Evolutionary conservation across 2,888 invertebrate genomes (phyloP).

Genomic region (Coelogynopora nodosa): DNA sequence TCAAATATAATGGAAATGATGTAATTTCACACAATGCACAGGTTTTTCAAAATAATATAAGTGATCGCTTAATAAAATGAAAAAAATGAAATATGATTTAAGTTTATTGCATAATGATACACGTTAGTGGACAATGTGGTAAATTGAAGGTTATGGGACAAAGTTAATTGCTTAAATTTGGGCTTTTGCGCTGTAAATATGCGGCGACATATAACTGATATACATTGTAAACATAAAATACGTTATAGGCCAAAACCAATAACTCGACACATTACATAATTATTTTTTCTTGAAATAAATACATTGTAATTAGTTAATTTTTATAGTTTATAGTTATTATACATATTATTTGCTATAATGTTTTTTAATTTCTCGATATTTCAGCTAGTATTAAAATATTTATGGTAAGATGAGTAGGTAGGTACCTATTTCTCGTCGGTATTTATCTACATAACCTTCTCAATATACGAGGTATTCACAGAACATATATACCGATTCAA

Average conservation of each 20-base stretch:
- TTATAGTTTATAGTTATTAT: background rate
- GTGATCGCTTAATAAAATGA: no score
- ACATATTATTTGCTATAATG: conserved; percentile 10
- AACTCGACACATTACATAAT: conserved; percentile 12
- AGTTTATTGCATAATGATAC: no score
- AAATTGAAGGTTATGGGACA: no score
- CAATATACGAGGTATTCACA: conserved; percentile 5
- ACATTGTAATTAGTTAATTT: background rate
- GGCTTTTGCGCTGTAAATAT: no score
- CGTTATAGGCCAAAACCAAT: conserved; percentile 14
- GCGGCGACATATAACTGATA: no score
- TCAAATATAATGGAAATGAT: no score
- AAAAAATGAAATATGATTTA: no score
- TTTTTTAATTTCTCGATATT: conserved; percentile 17
- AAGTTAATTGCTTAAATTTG: no score
- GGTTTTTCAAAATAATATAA: no score
- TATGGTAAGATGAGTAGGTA: background rate
- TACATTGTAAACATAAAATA: no score
- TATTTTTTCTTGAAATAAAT: conserved; percentile 20
- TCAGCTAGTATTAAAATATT: conserved; percentile 10
- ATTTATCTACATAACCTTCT: background rate
- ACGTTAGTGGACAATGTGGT: no score
- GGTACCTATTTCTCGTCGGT: background rate
- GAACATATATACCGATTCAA: background rate
- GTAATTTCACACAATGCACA: no score